Evolutionary conservation across 2,888 invertebrate species (phyloP).

Genomic region (Campoplex capitator): DNA sequence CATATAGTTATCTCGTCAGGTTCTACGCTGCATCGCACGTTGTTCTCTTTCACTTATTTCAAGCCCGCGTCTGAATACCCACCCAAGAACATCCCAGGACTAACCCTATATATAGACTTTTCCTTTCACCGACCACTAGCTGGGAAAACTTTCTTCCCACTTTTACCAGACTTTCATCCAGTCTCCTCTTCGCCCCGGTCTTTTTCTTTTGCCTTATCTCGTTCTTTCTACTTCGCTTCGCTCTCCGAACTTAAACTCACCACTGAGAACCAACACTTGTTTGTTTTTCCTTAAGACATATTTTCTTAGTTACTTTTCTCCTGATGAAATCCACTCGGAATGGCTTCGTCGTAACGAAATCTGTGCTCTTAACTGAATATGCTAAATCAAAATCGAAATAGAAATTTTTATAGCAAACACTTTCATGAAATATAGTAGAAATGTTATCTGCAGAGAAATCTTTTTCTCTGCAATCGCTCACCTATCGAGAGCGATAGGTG

Average conservation of each 20-base stretch:
- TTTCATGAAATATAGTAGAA: background rate
- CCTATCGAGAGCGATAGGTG: no score
- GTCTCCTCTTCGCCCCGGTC: background rate
- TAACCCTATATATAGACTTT: constrained; percentile 34
- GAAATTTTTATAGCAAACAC: background rate
- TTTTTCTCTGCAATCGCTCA: no score
- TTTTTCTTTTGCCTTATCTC: constrained; percentile 35
- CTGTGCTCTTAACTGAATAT: background rate
- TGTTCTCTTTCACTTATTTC: constrained; percentile 30
- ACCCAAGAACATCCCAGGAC: constrained; percentile 6
- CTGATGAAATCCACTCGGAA: background rate
- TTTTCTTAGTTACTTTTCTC: constrained; percentile 24
- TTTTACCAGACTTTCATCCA: constrained; percentile 34
- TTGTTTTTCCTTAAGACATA: constrained; percentile 27
- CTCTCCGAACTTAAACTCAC: constrained; percentile 15
- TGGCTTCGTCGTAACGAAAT: background rate
- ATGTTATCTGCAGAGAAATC: background rate
- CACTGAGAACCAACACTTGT: constrained; percentile 6
- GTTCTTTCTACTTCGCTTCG: constrained; percentile 46
- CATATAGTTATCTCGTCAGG: constrained; percentile 45
- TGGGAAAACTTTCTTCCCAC: constrained; percentile 43
- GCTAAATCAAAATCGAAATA: background rate
- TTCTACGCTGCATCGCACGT: constrained; percentile 25
- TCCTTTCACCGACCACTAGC: constrained; percentile 50
- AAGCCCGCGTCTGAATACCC: constrained; percentile 15